Evolutionary conservation across 2,797 vertebrate genomes (phyloP).

Genomic region (Lutjanus argentimaculatus): DNA sequence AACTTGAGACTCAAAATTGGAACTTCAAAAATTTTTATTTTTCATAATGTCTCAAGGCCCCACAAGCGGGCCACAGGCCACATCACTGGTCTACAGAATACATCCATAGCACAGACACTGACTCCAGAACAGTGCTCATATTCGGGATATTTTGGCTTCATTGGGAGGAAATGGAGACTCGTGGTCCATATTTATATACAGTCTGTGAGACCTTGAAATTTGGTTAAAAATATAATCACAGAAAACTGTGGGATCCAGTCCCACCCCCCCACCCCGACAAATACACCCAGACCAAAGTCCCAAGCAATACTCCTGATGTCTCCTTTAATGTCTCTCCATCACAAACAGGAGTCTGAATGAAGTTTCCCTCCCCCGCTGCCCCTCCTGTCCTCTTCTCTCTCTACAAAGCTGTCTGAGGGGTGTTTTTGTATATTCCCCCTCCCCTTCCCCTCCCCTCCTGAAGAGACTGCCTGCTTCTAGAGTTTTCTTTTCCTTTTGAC

Average conservation of each 20-base stretch:
- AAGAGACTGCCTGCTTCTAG: conserved; percentile 77
- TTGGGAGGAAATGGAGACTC: too few species aligned
- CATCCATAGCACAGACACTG: too few species aligned
- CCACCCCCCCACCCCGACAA: not conserved
- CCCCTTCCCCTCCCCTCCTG: not conserved
- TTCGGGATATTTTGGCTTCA: too few species aligned
- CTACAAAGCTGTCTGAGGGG: conserved; percentile 62
- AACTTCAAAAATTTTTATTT: too few species aligned
- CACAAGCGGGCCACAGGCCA: too few species aligned
- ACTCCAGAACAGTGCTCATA: too few species aligned
- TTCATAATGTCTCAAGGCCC: too few species aligned
- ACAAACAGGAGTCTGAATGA: conserved; percentile 50
- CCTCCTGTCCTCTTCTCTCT: conserved; percentile 29
- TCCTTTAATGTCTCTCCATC: conserved; percentile 54
- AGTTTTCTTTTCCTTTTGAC: conserved; percentile 67
- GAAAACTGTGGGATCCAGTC: conserved; percentile 13
- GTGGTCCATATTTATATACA: too few species aligned
- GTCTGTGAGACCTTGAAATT: conserved; percentile 21
- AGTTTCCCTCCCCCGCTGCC: conserved; percentile 20
- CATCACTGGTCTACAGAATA: too few species aligned
- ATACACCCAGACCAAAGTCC: conserved; percentile 67
- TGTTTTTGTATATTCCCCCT: conserved; percentile 32
- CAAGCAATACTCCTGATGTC: conserved; percentile 73
- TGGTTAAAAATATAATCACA: conserved; percentile 2
- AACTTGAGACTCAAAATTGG: too few species aligned